A percentile compares a stretch with the other conserved stretches of the same genome.
Conservation (phyloP, 2,888 invertebrate species). For the Coremacera marginata region DNA sequence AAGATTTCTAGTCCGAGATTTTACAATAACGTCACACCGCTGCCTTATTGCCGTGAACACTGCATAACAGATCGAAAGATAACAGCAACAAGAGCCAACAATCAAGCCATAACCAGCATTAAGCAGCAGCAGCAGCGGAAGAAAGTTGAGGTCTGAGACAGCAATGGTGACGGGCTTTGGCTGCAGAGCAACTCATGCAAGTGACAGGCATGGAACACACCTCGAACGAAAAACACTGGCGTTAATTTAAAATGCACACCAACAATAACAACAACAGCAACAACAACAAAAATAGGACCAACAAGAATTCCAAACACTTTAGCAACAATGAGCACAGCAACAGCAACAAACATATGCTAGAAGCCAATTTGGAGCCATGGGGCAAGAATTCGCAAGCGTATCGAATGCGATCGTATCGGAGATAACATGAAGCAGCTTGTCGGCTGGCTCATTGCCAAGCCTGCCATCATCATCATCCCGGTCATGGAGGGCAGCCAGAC, state of each 20-base stretch:
- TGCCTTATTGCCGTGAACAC: neutral
- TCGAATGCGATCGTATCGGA: constrained; percentile 20
- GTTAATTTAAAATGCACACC: constrained; percentile 32
- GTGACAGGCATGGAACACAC: constrained; percentile 29
- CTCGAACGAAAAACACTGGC: constrained; percentile 11
- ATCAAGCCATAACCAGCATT: neutral
- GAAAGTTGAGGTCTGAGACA: neutral
- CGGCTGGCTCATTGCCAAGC: neutral
- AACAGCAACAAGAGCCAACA: neutral
- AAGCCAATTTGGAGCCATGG: constrained; percentile 19
- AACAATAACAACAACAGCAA: constrained; percentile 13
- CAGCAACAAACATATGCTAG: neutral
- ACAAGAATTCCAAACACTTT: neutral
- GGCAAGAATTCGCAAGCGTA: constrained; percentile 28
- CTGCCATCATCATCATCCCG: neutral
- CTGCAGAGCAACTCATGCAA: neutral
- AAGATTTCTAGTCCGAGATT: constrained; percentile 26
- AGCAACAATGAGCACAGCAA: neutral
- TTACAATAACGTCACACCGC: neutral
- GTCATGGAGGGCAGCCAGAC: neutral
- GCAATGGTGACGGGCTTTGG: neutral
- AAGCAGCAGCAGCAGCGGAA: neutral
- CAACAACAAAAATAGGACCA: constrained; percentile 10
- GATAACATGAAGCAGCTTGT: constrained; percentile 16
- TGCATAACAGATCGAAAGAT: constrained; percentile 14